phyloP scores from a whole-genome alignment of 2,888 invertebrate genomes.

The Endotricha flammealis region DNA sequence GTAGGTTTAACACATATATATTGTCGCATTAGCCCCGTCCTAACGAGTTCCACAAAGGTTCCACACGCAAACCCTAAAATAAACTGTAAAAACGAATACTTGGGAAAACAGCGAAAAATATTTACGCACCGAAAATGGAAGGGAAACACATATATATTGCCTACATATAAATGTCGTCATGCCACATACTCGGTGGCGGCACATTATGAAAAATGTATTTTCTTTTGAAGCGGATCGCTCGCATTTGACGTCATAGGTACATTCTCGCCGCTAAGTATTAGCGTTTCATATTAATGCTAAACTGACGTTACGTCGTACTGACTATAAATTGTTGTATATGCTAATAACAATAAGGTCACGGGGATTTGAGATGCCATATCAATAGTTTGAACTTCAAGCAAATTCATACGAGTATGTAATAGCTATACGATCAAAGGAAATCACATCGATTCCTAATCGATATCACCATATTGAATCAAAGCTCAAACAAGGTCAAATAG shows the following conservation, averaged over 20 bases:
- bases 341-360: constrained; percentile 7
- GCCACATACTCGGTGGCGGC: constrained; percentile 23
- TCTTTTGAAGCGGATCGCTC: constrained; percentile 40
- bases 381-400: no score
- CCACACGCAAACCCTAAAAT: constrained; percentile 20
- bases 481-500: no score
- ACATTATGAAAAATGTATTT: constrained; percentile 51
- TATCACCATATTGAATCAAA: no score
- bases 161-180: constrained; percentile 37
- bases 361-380: not conserved
- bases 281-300: constrained; percentile 28
- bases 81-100: constrained; percentile 22
- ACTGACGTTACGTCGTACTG: constrained; percentile 14
- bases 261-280: constrained; percentile 30
- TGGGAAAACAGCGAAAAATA: constrained; percentile 16
- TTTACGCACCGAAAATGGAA: constrained; percentile 22
- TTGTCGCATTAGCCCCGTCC: not conserved
- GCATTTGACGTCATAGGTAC: constrained; percentile 48
- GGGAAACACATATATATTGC: constrained; percentile 25
- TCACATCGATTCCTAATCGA: no score
- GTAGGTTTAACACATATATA: no score
- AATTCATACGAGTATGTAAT: no score
- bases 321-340: constrained; percentile 14
- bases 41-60: not conserved
- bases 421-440: no score